These are phyloP conservation scores for Sebastolobus altivelis DNA, from an alignment of 2,797 vertebrate genomes.

Conservation along the genomic window DNA sequence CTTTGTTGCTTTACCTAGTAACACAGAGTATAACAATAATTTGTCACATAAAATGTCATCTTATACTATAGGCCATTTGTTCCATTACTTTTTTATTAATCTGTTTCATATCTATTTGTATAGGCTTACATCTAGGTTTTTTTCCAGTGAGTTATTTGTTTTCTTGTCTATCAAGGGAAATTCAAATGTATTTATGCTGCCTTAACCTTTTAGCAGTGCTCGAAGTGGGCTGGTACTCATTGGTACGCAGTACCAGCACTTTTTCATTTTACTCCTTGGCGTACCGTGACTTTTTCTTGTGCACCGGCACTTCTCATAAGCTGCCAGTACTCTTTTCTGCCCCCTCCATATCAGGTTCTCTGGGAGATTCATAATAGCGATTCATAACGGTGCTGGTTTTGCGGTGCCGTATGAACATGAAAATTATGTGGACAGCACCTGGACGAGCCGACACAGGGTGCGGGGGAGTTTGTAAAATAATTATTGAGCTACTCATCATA, in stretches of 20 bases:
- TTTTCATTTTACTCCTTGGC: not conserved
- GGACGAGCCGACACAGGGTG: no score
- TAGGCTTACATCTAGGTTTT: not conserved
- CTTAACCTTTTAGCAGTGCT: not conserved
- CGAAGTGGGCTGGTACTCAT: no score
- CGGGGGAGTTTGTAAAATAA: no score
- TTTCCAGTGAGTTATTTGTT: slow-evolving; percentile 14
- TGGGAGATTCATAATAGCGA: not conserved
- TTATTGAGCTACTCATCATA: no score
- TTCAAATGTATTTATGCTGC: slow-evolving; percentile 1
- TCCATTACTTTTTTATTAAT: not conserved
- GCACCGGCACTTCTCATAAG: not conserved
- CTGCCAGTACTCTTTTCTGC: not conserved
- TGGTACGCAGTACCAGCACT: no score
- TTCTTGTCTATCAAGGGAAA: slow-evolving; percentile 16
- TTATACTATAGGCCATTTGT: not conserved
- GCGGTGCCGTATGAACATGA: no score
- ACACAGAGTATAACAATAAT: not conserved
- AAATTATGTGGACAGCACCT: no score
- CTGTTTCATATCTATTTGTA: slow-evolving; percentile 7
- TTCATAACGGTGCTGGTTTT: no score
- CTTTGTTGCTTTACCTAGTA: not conserved
- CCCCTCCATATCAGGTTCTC: not conserved
- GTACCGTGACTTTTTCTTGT: not conserved
- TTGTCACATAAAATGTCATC: slow-evolving; percentile 3